Evolutionary conservation across 2,113 vertebrate species (phyloP), one percentile per base, ranked within the genome.

Genomic region (Columbina picui): DNA sequence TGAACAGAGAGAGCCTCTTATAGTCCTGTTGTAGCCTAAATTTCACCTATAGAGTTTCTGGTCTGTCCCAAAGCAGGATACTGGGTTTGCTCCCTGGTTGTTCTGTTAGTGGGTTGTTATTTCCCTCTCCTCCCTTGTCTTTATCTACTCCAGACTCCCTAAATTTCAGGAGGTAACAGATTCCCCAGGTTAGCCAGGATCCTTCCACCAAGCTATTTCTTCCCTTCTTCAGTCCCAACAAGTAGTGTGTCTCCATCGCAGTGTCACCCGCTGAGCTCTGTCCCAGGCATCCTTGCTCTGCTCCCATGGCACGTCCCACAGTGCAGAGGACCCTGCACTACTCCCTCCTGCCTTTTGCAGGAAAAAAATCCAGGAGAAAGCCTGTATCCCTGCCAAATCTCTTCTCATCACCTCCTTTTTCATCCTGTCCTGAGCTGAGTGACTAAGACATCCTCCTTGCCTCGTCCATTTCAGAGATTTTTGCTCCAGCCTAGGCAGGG

Each of bases 21-120:
- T 0, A 30, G 38, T 56, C 63, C 79, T 67, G 26, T 14, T 26
- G 59, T 14, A 68, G 19, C 25, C 15, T 57, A 20, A 3, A 16
- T 92, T 86, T 65, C 59, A 70, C n/a, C 65, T 15, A 36, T 20
- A 53, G 78, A 94, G 68, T 81, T 90, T 81, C 53, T 68, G 55
- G 10, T 82, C n/a, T 9, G 16, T 87, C 88, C 92, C 85, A 70
- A 70, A 89, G 85, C 69, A 94, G 86, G 60, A 78, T 57, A 29
- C 4, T 29, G 68, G 0, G 1, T 84, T 93, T 76, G 53, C 47
- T 83, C 41, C 16, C 25, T 30, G 20, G 15, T 57, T 65, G 47
- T 64, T 64, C 71, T 84, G 52, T 84, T 39, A 78, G 26, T 19
- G 41, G 32, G 14, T 65, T 80, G 21, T 53, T 84, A 34, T 61